A percentile compares a stretch with the other conserved stretches of the same genome.
Conservation (phyloP, 2,797 vertebrate genomes). For the Lepus townsendii region DNA sequence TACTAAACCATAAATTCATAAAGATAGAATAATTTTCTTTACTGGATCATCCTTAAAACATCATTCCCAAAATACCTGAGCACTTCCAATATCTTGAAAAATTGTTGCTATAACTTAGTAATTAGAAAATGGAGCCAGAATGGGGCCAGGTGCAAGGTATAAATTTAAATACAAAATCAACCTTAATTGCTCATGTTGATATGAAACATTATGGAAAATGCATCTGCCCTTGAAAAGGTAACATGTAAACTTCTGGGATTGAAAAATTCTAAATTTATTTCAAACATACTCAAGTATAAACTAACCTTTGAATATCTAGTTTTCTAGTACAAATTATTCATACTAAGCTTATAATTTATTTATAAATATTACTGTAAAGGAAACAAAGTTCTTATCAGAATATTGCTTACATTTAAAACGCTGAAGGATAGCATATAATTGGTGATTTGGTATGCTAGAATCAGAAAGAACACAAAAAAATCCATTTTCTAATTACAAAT, state of each 20-base stretch:
- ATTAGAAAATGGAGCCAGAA: slow-evolving; percentile 37
- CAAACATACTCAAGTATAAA: slow-evolving; percentile 46
- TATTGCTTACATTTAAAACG: background rate
- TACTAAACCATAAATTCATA: slow-evolving; percentile 1
- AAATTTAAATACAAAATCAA: slow-evolving; percentile 69
- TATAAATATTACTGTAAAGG: slow-evolving; percentile 66
- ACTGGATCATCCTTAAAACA: background rate
- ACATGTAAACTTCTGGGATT: background rate
- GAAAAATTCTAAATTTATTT: slow-evolving; percentile 45
- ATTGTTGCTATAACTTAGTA: background rate
- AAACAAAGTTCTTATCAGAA: background rate
- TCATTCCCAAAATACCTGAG: slow-evolving; percentile 41
- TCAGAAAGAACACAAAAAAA: background rate
- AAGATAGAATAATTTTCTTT: slow-evolving; percentile 13
- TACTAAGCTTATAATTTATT: slow-evolving; percentile 68
- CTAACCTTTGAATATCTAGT: slow-evolving; percentile 47
- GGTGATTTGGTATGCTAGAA: background rate
- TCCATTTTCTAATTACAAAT: background rate
- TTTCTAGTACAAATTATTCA: slow-evolving; percentile 71
- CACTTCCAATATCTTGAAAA: background rate
- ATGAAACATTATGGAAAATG: slow-evolving; percentile 42
- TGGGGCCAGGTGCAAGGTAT: slow-evolving; percentile 46
- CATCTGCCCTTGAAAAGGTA: slow-evolving; percentile 61
- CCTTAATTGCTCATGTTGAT: background rate
- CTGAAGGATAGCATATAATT: background rate